phyloP scores from a whole-genome alignment of 64 coral and sea anemone species.

The Platygyra sinensis region DNA sequence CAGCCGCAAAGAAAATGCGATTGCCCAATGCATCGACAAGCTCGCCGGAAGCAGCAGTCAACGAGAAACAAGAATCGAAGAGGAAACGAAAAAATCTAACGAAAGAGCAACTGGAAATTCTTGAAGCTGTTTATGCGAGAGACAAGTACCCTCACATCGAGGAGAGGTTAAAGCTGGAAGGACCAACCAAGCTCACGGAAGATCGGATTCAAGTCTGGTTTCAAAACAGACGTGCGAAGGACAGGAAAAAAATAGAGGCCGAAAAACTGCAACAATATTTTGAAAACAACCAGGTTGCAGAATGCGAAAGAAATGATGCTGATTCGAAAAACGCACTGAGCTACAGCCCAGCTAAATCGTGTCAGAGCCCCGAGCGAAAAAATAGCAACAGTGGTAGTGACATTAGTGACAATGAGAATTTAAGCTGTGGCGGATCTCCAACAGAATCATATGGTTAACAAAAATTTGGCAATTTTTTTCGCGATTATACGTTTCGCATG shows the following conservation, averaged over 20 bases:
- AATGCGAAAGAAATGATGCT: not conserved
- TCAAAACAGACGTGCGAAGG: conserved; percentile 70
- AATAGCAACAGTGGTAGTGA: not conserved
- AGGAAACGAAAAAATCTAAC: conserved; percentile 60
- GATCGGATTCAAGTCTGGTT: conserved; percentile 71
- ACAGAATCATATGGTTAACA: not conserved
- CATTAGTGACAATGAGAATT: conserved; percentile 10
- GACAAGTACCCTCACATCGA: conserved; percentile 65
- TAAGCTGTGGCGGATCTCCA: not conserved
- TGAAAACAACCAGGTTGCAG: not conserved
- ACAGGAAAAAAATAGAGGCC: conserved; percentile 38
- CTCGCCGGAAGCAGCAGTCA: not conserved
- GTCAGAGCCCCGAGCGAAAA: not conserved
- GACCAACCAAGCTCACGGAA: conserved; percentile 35
- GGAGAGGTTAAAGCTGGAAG: conserved; percentile 40
- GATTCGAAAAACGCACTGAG: not conserved
- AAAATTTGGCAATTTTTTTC: not conserved
- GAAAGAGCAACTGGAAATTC: conserved; percentile 65
- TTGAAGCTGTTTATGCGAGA: conserved; percentile 46
- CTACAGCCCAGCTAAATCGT: not conserved
- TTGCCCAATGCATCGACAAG: not conserved
- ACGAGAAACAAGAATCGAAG: conserved; percentile 47
- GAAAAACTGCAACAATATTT: conserved; percentile 23
- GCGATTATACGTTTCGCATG: no score
- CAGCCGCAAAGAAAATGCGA: conserved; percentile 29